Evolutionary conservation across 1,140 invertebrate genomes (phyloP).

Genomic region (Hyphantria cunea): DNA sequence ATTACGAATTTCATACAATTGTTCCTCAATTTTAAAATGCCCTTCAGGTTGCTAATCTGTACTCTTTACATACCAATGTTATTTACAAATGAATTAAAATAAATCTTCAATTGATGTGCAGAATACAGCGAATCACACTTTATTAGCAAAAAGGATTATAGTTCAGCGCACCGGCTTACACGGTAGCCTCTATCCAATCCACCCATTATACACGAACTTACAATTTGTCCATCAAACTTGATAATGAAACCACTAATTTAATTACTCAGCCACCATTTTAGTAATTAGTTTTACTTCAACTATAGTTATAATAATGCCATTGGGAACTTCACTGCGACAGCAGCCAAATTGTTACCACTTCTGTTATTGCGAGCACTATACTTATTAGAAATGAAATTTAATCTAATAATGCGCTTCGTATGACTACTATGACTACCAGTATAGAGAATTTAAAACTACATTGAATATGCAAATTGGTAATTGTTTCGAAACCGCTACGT

Average conservation of each 20-base stretch:
- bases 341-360: not conserved
- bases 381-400: not conserved
- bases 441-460: no score
- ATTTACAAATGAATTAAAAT: not conserved
- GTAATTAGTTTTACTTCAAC: constrained; percentile 24
- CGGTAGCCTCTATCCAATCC: not conserved
- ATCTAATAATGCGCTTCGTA: no score
- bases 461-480: no score
- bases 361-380: not conserved
- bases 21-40: no score
- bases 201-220: not conserved
- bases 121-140: not conserved
- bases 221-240: constrained; percentile 3
- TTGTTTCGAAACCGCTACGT: no score
- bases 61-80: no score
- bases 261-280: constrained; percentile 10
- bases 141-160: not conserved
- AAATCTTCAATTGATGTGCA: not conserved
- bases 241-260: constrained; percentile 18
- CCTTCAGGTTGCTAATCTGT: no score
- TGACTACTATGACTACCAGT: no score
- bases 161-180: not conserved
- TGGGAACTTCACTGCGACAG: not conserved
- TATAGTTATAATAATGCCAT: constrained; percentile 19
- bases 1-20: no score